Conservation (phyloP, 2,797 vertebrate species). For the Acanthis flammea region DNA sequence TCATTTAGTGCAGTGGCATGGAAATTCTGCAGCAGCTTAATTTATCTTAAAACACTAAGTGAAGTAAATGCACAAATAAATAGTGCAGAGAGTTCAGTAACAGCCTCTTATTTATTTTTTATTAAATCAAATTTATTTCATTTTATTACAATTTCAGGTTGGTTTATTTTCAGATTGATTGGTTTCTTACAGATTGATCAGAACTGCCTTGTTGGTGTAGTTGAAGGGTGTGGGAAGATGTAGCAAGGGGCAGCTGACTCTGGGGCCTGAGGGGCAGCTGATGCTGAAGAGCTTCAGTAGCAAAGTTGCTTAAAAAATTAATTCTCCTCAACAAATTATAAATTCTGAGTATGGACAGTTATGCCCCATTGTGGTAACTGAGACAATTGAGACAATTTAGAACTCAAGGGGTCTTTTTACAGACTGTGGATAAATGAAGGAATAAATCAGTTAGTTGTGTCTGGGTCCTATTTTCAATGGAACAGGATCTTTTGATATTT, state of each 20-base stretch:
- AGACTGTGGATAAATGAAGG: neutral
- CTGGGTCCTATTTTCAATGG: neutral
- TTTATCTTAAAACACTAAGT: neutral
- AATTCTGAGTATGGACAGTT: neutral
- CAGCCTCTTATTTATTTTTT: neutral
- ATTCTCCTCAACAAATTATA: neutral
- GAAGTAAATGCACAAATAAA: neutral
- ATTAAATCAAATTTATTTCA: neutral
- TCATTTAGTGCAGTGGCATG: neutral
- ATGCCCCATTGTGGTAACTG: neutral
- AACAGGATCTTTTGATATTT: neutral
- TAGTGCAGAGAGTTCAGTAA: neutral
- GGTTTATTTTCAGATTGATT: neutral
- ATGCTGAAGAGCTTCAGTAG: neutral
- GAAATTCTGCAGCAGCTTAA: neutral
- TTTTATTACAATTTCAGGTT: neutral
- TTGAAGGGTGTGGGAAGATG: neutral
- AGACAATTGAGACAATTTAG: neutral
- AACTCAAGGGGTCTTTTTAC: neutral
- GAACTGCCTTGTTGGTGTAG: neutral
- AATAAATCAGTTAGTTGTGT: neutral
- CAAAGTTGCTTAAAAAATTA: neutral
- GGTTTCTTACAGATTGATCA: neutral
- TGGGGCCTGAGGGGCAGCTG: neutral
- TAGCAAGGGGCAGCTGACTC: neutral